These are phyloP conservation scores for Hipparchia semele DNA, from an alignment of 2,888 invertebrate genomes.

Conservation along the genomic window DNA sequence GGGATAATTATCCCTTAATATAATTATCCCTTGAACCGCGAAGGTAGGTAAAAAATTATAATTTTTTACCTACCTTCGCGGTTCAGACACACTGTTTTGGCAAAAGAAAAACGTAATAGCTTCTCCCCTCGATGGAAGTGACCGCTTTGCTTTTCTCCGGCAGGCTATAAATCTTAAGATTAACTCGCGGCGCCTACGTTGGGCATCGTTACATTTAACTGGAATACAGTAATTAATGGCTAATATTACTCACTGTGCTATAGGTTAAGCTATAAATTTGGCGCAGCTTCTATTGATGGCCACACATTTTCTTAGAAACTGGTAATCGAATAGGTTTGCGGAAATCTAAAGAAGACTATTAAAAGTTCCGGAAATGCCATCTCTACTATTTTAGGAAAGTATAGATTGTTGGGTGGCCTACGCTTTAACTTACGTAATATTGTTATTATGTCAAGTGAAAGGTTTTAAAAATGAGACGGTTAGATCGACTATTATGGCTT, in stretches of 20 bases:
- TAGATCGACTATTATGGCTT: background rate
- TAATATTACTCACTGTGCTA: constrained; percentile 40
- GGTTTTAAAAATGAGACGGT: background rate
- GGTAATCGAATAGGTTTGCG: constrained; percentile 15
- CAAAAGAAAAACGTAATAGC: background rate
- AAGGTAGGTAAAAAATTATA: no score
- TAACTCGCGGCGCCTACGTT: constrained; percentile 42
- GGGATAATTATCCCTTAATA: no score
- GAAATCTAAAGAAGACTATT: background rate
- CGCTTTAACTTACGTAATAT: no score
- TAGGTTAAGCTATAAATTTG: constrained; percentile 41
- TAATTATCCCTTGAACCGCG: no score
- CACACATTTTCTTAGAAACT: constrained; percentile 20
- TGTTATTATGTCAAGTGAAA: background rate
- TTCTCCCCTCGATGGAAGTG: background rate
- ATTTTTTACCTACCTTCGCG: no score
- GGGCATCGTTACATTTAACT: constrained; percentile 41
- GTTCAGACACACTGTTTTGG: no score
- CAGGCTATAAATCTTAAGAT: constrained; percentile 42
- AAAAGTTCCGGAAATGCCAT: constrained; percentile 4
- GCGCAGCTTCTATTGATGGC: constrained; percentile 32
- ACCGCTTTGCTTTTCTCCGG: constrained; percentile 16
- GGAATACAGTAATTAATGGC: constrained; percentile 44
- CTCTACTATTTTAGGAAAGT: background rate
- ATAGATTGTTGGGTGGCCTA: background rate